Conservation (phyloP, 2,113 vertebrate species). For the Solenodon paradoxus region DNA sequence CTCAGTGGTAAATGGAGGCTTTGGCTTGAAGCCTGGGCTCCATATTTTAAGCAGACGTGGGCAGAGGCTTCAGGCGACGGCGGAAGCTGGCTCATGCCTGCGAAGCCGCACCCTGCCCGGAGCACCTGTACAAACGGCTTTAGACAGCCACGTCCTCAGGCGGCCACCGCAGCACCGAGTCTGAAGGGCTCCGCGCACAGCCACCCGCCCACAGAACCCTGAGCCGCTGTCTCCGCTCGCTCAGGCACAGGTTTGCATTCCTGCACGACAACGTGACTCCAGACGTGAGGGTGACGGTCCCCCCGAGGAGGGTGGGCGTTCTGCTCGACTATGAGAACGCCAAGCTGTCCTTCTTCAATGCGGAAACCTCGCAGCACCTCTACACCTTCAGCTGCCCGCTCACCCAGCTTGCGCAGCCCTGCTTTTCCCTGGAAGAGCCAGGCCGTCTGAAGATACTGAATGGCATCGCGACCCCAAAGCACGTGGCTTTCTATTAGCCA, state of each 20-base stretch:
- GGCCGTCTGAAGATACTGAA: conserved; percentile 87
- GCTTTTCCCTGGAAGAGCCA: conserved; percentile 92
- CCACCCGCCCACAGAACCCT: too few relatives aligned
- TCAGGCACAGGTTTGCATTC: conserved; percentile 93
- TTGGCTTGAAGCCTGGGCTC: neutral
- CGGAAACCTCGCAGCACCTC: conserved; percentile 89
- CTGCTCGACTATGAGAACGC: conserved; percentile 89
- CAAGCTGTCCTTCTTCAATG: conserved; percentile 92
- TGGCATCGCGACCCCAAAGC: conserved; percentile 81
- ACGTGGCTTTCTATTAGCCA: conserved; percentile 68
- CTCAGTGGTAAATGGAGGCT: neutral
- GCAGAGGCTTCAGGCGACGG: neutral
- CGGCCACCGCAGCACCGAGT: too few relatives aligned
- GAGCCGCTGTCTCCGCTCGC: too few relatives aligned
- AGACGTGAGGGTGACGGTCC: conserved; percentile 83
- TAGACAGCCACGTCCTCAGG: too few relatives aligned
- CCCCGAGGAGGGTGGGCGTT: conserved; percentile 84
- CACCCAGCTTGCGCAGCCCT: conserved; percentile 89
- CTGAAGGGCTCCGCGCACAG: too few relatives aligned
- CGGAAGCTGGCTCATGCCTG: too few relatives aligned
- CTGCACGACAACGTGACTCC: conserved; percentile 88
- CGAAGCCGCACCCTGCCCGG: too few relatives aligned
- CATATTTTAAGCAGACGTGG: neutral
- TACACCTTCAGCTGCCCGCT: conserved; percentile 88
- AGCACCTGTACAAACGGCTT: too few relatives aligned